Evolutionary conservation across 2,113 vertebrate genomes (phyloP).

Genomic region (Myrmophylax atrothorax): DNA sequence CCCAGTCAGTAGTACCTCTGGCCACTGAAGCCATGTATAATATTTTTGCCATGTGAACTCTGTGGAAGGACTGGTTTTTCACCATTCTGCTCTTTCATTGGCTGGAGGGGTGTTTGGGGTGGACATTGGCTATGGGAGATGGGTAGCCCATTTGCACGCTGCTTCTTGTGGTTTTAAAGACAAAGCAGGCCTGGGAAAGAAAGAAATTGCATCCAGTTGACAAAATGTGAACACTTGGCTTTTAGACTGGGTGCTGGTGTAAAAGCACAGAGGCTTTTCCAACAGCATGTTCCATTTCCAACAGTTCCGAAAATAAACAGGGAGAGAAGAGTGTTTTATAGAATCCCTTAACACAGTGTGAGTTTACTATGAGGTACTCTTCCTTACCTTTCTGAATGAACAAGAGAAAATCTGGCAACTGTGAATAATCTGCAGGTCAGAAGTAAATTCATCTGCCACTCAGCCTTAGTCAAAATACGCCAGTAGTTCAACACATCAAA

Average conservation of each 20-base stretch:
- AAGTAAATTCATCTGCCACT: not conserved
- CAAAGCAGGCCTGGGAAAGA: not conserved
- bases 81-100: not conserved
- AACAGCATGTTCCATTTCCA: not conserved
- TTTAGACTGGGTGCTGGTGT: not conserved
- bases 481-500: not conserved
- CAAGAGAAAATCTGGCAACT: not conserved
- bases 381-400: not conserved
- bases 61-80: not conserved
- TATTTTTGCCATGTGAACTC: not conserved
- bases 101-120: not conserved
- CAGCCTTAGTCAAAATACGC: not conserved
- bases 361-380: not conserved
- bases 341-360: not conserved
- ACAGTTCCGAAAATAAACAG: not conserved
- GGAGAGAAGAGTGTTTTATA: not conserved
- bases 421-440: constrained; percentile 34
- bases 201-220: not conserved
- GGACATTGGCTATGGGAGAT: not conserved
- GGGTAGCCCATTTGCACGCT: not conserved
- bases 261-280: not conserved
- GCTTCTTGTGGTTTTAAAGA: not conserved
- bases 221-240: not conserved
- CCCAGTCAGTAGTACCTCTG: not conserved
- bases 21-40: not conserved